Conservation (phyloP, 2,113 vertebrate genomes). For the Pseudorasbora parva region DNA sequence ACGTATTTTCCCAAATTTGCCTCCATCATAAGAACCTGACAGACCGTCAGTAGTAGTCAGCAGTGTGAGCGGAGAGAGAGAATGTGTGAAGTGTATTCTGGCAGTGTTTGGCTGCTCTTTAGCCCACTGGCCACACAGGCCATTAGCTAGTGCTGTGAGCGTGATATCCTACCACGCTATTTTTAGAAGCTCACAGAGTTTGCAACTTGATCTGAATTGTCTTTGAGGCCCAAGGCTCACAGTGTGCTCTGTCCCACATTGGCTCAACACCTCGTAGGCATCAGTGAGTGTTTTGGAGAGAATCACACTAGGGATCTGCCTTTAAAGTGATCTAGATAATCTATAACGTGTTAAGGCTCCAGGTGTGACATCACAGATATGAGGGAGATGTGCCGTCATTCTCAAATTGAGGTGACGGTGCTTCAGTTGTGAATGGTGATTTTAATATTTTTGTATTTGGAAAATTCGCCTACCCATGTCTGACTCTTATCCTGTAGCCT, state of each 20-base stretch:
- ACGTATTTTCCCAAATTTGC: background rate
- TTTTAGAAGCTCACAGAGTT: slow-evolving; percentile 78
- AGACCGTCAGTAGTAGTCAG: slow-evolving; percentile 11
- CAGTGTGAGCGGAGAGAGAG: slow-evolving; percentile 23
- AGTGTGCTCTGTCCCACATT: slow-evolving; percentile 50
- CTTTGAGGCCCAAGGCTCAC: slow-evolving; percentile 67
- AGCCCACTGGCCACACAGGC: slow-evolving; percentile 34
- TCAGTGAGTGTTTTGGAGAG: slow-evolving; percentile 9
- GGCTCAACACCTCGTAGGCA: slow-evolving; percentile 33
- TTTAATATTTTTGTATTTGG: background rate
- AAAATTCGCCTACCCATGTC: background rate
- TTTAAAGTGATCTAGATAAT: background rate
- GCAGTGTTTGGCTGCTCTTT: slow-evolving; percentile 47
- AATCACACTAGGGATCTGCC: background rate
- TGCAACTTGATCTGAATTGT: slow-evolving; percentile 82
- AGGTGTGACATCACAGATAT: slow-evolving; percentile 15
- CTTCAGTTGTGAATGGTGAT: background rate
- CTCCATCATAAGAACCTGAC: background rate
- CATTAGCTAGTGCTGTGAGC: slow-evolving; percentile 52
- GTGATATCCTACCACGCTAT: slow-evolving; percentile 76
- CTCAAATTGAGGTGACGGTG: background rate
- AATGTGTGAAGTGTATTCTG: slow-evolving; percentile 48
- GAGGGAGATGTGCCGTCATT: background rate
- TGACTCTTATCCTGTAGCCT: background rate
- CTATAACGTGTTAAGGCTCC: slow-evolving; percentile 14